Conservation (phyloP, 2,797 vertebrate genomes). For the Lagodon rhomboides region DNA sequence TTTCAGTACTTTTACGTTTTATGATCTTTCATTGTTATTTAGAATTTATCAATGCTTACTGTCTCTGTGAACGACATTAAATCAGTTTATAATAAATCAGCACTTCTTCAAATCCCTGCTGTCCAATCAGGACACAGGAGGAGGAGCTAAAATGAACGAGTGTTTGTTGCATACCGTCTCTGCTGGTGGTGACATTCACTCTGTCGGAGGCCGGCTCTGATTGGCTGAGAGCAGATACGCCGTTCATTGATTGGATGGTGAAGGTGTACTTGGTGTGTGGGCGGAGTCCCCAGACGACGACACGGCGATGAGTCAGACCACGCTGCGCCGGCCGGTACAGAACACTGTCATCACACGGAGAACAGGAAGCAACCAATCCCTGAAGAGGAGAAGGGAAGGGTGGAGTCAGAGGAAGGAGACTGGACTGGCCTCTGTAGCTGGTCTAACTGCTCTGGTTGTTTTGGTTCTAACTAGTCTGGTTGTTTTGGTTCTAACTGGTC, state of each 20-base stretch:
- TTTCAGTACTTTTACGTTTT: no score
- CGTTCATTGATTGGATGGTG: slow-evolving; percentile 86
- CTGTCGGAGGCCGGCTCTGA: slow-evolving; percentile 77
- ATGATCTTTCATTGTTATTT: no score
- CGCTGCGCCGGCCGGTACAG: slow-evolving; percentile 77
- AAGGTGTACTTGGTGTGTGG: slow-evolving; percentile 88
- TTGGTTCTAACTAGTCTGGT: no score
- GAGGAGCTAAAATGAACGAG: no score
- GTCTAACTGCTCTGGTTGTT: background rate
- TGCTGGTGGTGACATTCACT: slow-evolving; percentile 89
- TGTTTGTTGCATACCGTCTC: slow-evolving; percentile 78
- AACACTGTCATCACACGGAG: slow-evolving; percentile 80
- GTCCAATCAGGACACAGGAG: no score
- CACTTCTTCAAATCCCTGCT: no score
- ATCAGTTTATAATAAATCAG: no score
- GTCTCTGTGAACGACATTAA: no score
- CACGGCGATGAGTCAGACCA: slow-evolving; percentile 77
- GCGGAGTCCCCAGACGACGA: slow-evolving; percentile 84
- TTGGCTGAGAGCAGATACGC: slow-evolving; percentile 83
- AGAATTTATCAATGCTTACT: no score
- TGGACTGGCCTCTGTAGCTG: background rate
- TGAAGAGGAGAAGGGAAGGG: slow-evolving; percentile 13
- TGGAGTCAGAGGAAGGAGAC: background rate
- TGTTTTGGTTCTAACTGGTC: background rate
- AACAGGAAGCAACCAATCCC: slow-evolving; percentile 69